phyloP scores from a whole-genome alignment of 2,113 vertebrate genomes.

The Fulica atra region DNA sequence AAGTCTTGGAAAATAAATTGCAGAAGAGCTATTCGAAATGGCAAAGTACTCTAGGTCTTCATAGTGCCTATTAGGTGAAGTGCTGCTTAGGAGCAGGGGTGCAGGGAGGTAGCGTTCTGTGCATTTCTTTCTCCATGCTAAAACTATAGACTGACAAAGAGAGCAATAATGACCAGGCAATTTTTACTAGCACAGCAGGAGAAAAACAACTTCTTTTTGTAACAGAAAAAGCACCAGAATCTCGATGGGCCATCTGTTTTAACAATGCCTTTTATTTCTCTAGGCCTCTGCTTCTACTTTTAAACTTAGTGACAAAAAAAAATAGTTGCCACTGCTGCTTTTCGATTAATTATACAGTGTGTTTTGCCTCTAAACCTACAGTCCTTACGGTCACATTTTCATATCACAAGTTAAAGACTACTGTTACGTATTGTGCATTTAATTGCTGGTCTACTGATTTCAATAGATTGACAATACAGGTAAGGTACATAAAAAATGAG shows the following conservation, averaged over 20 bases:
- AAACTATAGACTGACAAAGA: not conserved
- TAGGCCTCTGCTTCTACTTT: not conserved
- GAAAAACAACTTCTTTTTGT: not conserved
- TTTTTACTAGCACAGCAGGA: not conserved
- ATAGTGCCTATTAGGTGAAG: not conserved
- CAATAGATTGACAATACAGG: not conserved
- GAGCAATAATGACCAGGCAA: not conserved
- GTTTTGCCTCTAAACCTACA: not conserved
- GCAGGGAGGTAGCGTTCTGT: fast-evolving
- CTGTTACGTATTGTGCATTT: not conserved
- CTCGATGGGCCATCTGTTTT: not conserved
- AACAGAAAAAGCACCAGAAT: not conserved
- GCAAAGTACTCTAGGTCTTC: not conserved
- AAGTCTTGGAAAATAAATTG: not conserved
- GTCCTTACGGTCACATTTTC: not conserved
- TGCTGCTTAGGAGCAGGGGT: not conserved
- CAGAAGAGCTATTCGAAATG: not conserved
- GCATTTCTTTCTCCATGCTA: not conserved
- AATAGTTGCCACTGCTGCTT: not conserved
- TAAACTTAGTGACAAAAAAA: conserved; percentile 4
- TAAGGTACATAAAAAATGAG: not conserved
- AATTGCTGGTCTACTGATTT: not conserved
- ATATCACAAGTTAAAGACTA: not conserved
- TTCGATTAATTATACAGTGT: not conserved
- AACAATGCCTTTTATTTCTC: not conserved